Evolutionary conservation across 2,797 vertebrate genomes (phyloP), one percentile per base, ranked within the genome.

Genomic region (Aeoliscus strigatus): DNA sequence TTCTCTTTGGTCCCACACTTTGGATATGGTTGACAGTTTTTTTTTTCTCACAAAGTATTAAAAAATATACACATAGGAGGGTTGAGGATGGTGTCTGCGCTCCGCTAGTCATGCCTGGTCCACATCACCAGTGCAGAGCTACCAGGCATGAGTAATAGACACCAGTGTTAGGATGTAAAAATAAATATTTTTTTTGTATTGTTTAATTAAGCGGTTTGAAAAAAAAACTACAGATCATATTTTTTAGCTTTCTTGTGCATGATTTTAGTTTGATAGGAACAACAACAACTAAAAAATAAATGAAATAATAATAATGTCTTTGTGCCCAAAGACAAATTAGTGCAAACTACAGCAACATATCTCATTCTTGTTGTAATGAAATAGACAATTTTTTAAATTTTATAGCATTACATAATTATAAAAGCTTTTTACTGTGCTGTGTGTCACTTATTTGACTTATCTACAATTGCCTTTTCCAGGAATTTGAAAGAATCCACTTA

Each of bases 71-170:
- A 87, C 80, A 86, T 78, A 68, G 57, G 72, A 70, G 75, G 67
- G 71, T 71, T 67, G 67, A 68, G 73, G 72, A 79, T 79, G 76
- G 70, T 77, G 75, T 91, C 89, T 81, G 91, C 87, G 89, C 89
- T 94, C 92, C 85, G 86, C 89, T 94, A 84, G 85, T 93, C 83
- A 61, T 78, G 93, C 68, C 93, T 95, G 88, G 82, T 86, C 84
- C 79, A 81, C 81, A 78, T 85, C 74, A 85, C 64, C 78, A 81
- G 54, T 42, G 68, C 39, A 66, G 68, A 77, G 72, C 60, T 59
- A 52, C 53, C 73, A 91, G 91, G 82, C 91, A 80, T 66, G 61
- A 91, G 82, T 86, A 92, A 88, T 89, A 73, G 83, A 82, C 41
- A 3, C 7, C 4, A 12, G n/a, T 10, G 24, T 25, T 25, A 25